Evolutionary conservation across 1,140 invertebrate species (phyloP).

Genomic region (Cecropterus lyciades): DNA sequence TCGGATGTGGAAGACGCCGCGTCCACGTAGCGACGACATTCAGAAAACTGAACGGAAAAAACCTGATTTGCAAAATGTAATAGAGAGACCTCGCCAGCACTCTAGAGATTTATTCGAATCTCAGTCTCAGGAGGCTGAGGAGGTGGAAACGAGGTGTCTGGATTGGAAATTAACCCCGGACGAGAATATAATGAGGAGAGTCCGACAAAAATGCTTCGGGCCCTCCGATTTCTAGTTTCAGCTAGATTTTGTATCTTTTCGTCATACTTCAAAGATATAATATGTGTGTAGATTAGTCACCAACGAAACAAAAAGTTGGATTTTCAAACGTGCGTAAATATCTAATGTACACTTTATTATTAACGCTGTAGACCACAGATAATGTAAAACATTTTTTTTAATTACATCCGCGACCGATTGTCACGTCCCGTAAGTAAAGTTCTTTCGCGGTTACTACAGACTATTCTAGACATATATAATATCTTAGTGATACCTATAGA

Average conservation of each 20-base stretch:
- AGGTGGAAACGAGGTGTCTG: conserved; percentile 48
- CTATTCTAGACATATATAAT: too few relatives aligned
- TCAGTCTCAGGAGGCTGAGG: conserved; percentile 65
- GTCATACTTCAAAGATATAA: conserved; percentile 26
- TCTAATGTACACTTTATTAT: too few relatives aligned
- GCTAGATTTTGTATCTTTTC: conserved; percentile 40
- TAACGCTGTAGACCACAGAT: too few relatives aligned
- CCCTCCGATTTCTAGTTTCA: conserved; percentile 60
- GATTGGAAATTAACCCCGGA: conserved; percentile 69
- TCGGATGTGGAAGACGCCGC: conserved; percentile 57
- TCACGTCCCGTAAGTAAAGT: too few relatives aligned
- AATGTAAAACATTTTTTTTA: too few relatives aligned
- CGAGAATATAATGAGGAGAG: conserved; percentile 61
- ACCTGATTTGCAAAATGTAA: conserved; percentile 39
- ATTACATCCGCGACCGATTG: too few relatives aligned
- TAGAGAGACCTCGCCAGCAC: conserved; percentile 49
- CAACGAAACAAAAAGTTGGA: too few relatives aligned
- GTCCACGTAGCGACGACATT: conserved; percentile 31
- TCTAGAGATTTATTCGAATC: conserved; percentile 76
- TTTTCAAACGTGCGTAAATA: too few relatives aligned
- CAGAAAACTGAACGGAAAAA: conserved; percentile 40
- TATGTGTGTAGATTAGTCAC: conserved; percentile 29
- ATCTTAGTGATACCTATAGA: not conserved
- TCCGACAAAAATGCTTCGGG: conserved; percentile 69
- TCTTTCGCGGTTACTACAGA: too few relatives aligned